phyloP scores from a whole-genome alignment of 2,797 vertebrate genomes.

The Acanthornis magna region DNA sequence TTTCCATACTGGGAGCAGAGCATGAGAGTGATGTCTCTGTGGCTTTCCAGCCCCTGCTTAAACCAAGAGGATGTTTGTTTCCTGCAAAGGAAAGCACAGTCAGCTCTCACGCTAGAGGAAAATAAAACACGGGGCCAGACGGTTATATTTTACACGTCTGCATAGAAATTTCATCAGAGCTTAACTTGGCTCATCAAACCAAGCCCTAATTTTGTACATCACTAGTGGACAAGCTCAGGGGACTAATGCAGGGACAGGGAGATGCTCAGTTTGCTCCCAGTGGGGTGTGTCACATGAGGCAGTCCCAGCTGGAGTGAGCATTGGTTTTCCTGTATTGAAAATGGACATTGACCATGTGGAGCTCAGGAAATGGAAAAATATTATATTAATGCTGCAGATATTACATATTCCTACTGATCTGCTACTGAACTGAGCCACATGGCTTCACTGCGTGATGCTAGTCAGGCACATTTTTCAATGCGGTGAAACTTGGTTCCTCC shows the following conservation, averaged over 20 bases:
- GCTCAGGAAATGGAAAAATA: background rate
- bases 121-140: background rate
- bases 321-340: background rate
- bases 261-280: background rate
- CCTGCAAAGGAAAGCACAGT: background rate
- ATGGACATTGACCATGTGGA: background rate
- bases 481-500: background rate
- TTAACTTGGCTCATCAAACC: background rate
- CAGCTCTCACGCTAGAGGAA: background rate
- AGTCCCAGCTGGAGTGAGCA: background rate
- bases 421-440: background rate
- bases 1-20: background rate
- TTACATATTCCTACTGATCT: background rate
- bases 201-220: background rate
- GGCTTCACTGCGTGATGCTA: background rate
- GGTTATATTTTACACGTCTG: background rate
- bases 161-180: background rate
- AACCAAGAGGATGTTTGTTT: constrained; percentile 31
- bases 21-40: background rate
- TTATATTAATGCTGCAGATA: background rate
- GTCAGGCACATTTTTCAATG: background rate
- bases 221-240: background rate
- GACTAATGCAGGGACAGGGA: background rate
- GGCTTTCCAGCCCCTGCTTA: background rate
- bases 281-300: background rate